These are phyloP conservation scores for Oscheius myriophilus DNA, from an alignment of 2,888 invertebrate genomes.

Conservation along the genomic window DNA sequence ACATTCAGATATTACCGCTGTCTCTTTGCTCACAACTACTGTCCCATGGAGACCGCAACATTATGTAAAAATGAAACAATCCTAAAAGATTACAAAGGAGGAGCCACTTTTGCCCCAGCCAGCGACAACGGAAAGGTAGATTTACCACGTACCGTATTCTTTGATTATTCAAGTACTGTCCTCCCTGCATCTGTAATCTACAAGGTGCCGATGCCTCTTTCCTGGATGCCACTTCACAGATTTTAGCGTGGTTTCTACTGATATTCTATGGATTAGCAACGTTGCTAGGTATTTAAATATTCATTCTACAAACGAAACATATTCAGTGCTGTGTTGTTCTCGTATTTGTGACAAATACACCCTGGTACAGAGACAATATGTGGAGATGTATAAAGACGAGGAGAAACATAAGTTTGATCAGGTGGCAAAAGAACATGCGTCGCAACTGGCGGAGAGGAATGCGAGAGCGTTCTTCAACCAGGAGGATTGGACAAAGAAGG, in stretches of 20 bases:
- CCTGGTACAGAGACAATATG: constrained; percentile 60
- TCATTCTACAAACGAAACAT: background rate
- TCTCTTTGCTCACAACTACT: constrained; percentile 54
- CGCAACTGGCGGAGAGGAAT: constrained; percentile 56
- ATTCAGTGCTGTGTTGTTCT: constrained; percentile 55
- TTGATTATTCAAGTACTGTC: constrained; percentile 55
- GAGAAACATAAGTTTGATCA: constrained; percentile 61
- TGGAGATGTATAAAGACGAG: constrained; percentile 60
- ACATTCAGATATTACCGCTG: constrained; percentile 61
- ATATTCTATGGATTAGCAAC: constrained; percentile 48
- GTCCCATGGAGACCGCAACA: constrained; percentile 39
- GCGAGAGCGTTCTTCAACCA: constrained; percentile 60
- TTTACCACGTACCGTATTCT: too few relatives aligned
- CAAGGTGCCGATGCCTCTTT: constrained; percentile 44
- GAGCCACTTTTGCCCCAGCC: constrained; percentile 37
- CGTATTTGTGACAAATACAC: constrained; percentile 67
- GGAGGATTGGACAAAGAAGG: constrained; percentile 58
- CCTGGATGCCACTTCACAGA: constrained; percentile 61
- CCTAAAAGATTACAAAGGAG: constrained; percentile 33
- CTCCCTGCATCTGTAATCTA: constrained; percentile 57
- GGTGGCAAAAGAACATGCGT: constrained; percentile 59
- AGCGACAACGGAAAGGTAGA: constrained; percentile 47
- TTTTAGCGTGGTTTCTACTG: constrained; percentile 59
- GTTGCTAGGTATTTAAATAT: constrained; percentile 40
- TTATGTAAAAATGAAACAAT: constrained; percentile 51